Percentiles rank a stretch among this genome's conserved stretches.
Conservation (phyloP, 2,113 vertebrate species). For the Phalacrocorax brasilianus region DNA sequence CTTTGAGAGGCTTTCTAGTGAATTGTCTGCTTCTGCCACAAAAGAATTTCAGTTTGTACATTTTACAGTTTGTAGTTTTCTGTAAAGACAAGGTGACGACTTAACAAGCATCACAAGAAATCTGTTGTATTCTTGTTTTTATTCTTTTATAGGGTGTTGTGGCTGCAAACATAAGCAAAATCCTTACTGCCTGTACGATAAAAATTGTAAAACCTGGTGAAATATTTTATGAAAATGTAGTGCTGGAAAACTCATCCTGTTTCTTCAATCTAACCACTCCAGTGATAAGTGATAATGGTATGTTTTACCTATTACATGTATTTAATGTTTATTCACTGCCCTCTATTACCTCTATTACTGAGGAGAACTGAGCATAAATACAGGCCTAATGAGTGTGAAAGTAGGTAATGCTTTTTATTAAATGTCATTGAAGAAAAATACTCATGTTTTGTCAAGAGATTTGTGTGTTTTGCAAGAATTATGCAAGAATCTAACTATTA, state of each 20-base stretch:
- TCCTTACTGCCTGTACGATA: slow-evolving; percentile 49
- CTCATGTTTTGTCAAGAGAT: background rate
- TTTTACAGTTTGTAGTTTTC: background rate
- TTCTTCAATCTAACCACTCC: slow-evolving; percentile 21
- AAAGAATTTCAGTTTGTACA: background rate
- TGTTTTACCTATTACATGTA: background rate
- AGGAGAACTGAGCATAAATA: background rate
- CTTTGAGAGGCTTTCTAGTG: background rate
- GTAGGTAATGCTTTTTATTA: background rate
- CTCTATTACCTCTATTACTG: background rate
- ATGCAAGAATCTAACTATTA: background rate
- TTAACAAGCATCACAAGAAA: background rate
- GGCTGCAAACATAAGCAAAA: background rate
- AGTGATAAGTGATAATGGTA: slow-evolving; percentile 24
- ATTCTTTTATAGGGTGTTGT: slow-evolving; percentile 33
- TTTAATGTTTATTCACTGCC: background rate
- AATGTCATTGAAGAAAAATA: background rate
- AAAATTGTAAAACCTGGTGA: slow-evolving; percentile 37
- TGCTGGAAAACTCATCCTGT: slow-evolving; percentile 34
- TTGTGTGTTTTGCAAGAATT: background rate
- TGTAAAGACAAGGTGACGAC: background rate
- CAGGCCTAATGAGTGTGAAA: background rate
- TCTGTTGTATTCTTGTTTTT: background rate
- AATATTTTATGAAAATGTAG: slow-evolving; percentile 34
- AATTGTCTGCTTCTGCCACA: background rate